A percentile compares a stretch with the other conserved stretches of the same genome.
phyloP scores from a whole-genome alignment of 2,113 vertebrate species.

The Myocastor coypus region DNA sequence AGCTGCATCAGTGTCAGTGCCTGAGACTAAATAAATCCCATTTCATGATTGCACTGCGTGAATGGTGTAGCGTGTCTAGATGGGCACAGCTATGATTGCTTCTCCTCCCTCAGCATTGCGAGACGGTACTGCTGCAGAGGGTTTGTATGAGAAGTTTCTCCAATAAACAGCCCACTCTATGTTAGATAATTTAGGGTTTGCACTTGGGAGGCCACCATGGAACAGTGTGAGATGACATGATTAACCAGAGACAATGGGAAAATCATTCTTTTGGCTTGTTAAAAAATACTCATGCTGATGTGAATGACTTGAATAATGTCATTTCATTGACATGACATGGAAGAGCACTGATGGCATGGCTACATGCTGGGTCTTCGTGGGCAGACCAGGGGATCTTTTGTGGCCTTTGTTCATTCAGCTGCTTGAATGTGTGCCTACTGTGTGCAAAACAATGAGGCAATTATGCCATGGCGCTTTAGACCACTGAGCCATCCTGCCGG shows the following conservation, averaged over 20 bases:
- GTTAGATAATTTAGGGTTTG: constrained; percentile 7
- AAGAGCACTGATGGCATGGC: background rate
- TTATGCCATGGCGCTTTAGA: background rate
- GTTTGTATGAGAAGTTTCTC: constrained; percentile 32
- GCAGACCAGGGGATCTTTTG: background rate
- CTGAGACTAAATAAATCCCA: constrained; percentile 76
- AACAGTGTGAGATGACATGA: background rate
- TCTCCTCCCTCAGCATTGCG: constrained; percentile 46
- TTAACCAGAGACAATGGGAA: constrained; percentile 59
- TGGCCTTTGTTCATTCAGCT: background rate
- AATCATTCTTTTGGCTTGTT: constrained; percentile 1
- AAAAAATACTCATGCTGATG: background rate
- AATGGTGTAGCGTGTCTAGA: constrained; percentile 57
- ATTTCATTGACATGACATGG: background rate
- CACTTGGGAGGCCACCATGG: constrained; percentile 14
- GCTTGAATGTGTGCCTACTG: background rate
- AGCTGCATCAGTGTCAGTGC: constrained; percentile 65
- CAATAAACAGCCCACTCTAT: constrained; percentile 37
- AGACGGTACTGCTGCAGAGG: constrained; percentile 44
- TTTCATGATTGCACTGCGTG: constrained; percentile 65
- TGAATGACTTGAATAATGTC: background rate
- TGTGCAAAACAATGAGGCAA: background rate
- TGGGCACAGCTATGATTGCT: constrained; percentile 44
- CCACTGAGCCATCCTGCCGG: too few species aligned
- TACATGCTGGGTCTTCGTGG: background rate